Evolutionary conservation across 2,888 invertebrate species (phyloP), one percentile per base, ranked within the genome.

Genomic region (Oligia fasciuncula): DNA sequence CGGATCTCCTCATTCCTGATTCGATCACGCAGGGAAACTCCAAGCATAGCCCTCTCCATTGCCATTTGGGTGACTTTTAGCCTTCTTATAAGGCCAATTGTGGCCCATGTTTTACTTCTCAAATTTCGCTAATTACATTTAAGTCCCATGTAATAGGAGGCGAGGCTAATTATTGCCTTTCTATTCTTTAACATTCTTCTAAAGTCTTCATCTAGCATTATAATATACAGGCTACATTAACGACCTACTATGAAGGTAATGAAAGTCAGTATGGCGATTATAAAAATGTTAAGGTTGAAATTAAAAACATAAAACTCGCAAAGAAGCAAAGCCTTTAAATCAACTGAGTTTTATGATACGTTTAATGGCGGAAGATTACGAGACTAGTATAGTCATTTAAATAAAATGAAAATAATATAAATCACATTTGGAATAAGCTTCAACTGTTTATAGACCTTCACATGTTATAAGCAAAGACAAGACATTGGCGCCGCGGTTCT

Each of bases 291-390:
- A 57, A 73, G 65, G 74, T 76, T 79, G 63, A 83, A 86, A 86
- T 85, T 86, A 85, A 86, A 80, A 84, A 40, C 76, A 71, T 80
- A 77, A 82, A 87, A 72, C 67, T 60, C 43, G 23, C 14, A 8
- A 78, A 68, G 68, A 73, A 79, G n/a, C 35, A 6, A 51, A 68
- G 74, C 54, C 54, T 68, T 19, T 73, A 75, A 84, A 84, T 80
- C 54, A 73, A 68, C 68, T 51, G 4, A 35, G 70, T 77, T 81
- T 79, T 68, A 86, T 67, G 63, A 29, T 69, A 67, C 66, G 11
- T 86, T 84, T 86, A 49, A 80, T 73, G 67, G 70, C 23, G 60
- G 71, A 8, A 62, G 66, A 75, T 81, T 77, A 87, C 60, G 17
- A 73, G 17, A 46, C 35, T 63, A 9, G 49, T 70, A 63, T 9